phyloP scores from a whole-genome alignment of 1,140 invertebrate species.

The Drosophila serrata region DNA sequence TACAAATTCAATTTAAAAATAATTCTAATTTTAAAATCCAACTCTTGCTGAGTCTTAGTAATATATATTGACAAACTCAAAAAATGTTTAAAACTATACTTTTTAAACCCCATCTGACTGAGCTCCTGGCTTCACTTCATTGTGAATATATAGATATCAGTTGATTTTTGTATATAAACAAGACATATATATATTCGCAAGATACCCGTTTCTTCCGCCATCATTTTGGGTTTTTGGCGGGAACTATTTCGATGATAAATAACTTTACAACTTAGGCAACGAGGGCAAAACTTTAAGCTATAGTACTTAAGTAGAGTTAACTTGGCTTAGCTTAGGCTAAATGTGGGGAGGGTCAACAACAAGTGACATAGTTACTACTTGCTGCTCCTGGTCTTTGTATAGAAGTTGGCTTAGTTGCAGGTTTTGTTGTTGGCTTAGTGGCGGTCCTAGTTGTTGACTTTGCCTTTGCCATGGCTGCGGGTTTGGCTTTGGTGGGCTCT shows the following conservation, averaged over 20 bases:
- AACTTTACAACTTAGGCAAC: conserved; percentile 31
- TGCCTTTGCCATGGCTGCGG: conserved; percentile 26
- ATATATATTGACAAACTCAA: background rate
- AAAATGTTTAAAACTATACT: background rate
- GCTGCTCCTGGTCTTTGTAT: conserved; percentile 24
- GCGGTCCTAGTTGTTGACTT: conserved; percentile 22
- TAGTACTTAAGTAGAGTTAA: conserved; percentile 49
- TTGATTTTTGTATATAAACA: conserved; percentile 29
- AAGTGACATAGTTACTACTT: conserved; percentile 52
- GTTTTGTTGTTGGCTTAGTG: conserved; percentile 9
- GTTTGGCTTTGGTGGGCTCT: conserved; percentile 25
- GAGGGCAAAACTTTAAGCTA: conserved; percentile 49
- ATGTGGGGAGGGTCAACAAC: conserved; percentile 38
- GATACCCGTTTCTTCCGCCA: background rate
- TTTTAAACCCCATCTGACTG: background rate
- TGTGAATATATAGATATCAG: background rate
- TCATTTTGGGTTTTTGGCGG: conserved; percentile 28
- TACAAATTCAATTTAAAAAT: background rate
- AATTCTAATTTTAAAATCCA: background rate
- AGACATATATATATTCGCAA: conserved; percentile 1
- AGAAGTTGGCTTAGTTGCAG: conserved; percentile 17
- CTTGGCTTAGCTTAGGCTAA: conserved; percentile 53
- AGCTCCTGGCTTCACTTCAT: conserved; percentile 16
- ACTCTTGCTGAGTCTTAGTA: background rate
- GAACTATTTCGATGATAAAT: conserved; percentile 37